phyloP scores from a whole-genome alignment of 2,888 invertebrate genomes.

The Ptycholaimellus sp. region DNA sequence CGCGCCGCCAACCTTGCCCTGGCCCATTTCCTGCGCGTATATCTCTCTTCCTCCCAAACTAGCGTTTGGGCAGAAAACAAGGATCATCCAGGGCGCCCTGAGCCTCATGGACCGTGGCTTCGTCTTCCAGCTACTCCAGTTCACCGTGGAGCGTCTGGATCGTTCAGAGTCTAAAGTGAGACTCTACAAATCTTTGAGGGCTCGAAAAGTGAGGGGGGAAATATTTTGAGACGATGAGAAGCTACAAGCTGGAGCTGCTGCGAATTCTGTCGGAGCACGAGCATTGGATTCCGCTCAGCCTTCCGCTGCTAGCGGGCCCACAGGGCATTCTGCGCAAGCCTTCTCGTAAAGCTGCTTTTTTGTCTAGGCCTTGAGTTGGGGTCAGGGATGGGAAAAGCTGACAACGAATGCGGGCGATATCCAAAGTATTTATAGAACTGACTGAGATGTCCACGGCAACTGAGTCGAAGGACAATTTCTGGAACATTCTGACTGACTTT shows the following conservation, averaged over 20 bases:
- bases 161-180: slow-evolving; percentile 40
- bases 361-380: too few relatives aligned
- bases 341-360: slow-evolving; percentile 4
- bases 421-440: too few relatives aligned
- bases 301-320: slow-evolving; percentile 49
- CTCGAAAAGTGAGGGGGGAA: background rate
- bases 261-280: slow-evolving; percentile 75
- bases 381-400: too few relatives aligned
- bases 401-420: too few relatives aligned
- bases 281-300: slow-evolving; percentile 70
- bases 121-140: slow-evolving; percentile 61
- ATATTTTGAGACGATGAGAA: slow-evolving; percentile 44
- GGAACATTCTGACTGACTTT: too few relatives aligned
- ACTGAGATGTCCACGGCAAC: too few relatives aligned
- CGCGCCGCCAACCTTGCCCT: slow-evolving; percentile 63
- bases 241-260: slow-evolving; percentile 71
- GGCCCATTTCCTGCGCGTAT: slow-evolving; percentile 61
- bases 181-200: background rate
- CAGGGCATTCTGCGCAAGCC: slow-evolving; percentile 8
- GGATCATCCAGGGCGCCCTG: slow-evolving; percentile 46
- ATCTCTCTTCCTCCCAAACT: slow-evolving; percentile 2
- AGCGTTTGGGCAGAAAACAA: background rate
- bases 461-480: too few relatives aligned
- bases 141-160: slow-evolving; percentile 57
- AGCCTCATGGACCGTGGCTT: slow-evolving; percentile 81